Conservation (phyloP, 2,113 vertebrate species). For the Syrmaticus mikado region DNA sequence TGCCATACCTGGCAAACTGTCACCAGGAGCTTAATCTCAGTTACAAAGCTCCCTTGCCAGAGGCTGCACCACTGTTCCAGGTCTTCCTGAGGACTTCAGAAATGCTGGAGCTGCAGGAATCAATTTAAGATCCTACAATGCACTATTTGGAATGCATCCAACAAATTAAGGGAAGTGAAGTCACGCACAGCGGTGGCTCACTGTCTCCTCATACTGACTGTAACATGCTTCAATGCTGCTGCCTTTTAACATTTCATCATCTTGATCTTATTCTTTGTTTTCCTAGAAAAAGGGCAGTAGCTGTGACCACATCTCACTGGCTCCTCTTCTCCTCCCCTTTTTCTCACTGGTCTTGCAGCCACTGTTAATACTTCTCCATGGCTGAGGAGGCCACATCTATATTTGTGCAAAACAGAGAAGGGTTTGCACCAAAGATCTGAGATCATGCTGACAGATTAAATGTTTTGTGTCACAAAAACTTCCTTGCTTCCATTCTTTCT, state of each 20-base stretch:
- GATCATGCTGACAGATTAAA: neutral
- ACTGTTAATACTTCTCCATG: neutral
- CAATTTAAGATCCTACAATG: neutral
- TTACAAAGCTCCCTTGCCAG: neutral
- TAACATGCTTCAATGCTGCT: neutral
- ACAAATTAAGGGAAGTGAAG: neutral
- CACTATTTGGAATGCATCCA: neutral
- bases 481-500: neutral
- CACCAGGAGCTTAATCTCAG: neutral
- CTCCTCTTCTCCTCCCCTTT: neutral
- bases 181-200: neutral
- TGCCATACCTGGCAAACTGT: neutral
- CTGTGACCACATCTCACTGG: neutral
- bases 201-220: neutral
- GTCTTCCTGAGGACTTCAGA: neutral
- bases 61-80: neutral
- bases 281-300: neutral
- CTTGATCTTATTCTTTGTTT: neutral
- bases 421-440: slow-evolving; percentile 4
- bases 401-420: neutral
- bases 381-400: neutral
- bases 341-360: neutral
- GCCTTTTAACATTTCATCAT: neutral
- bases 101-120: neutral
- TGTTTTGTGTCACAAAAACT: neutral